Evolutionary conservation across 1,140 invertebrate species (phyloP), one percentile per base, ranked within the genome.

Genomic region (Macrocentrus cingulum): DNA sequence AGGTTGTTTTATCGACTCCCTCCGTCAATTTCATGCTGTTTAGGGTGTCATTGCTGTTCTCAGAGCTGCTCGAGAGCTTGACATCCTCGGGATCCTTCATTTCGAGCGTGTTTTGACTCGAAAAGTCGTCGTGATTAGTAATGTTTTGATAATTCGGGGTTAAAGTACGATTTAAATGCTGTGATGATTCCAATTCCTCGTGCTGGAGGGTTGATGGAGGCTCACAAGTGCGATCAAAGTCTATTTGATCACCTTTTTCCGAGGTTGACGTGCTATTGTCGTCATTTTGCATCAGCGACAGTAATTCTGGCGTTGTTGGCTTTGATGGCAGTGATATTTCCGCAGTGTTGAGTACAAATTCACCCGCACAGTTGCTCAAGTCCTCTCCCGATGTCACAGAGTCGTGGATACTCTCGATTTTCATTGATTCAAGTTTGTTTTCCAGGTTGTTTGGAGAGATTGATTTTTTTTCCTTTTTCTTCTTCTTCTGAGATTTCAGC

Each of bases 1-100:
- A 67, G 15, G 50, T 51, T 23, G 60, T 34, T 29, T 52, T 66
- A 57, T 56, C 67, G 25, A 77, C 70, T 25, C 63, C 65, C 20
- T 79, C 74, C 0, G 62, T 65, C 39, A 67, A 41, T 59, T 73
- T 75, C 36, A 62, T 66, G 44, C 59, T 66, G 16, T 65, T 75
- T 3, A 67, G 58, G 15, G 71, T 80, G n/a, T 79, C 78, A 13
- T 75, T 80, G 56, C 77, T 80, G 25, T 76, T 80, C 36, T 80
- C 77, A 59, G 76, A 78, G 41, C 77, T 69, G 25, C 75, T 76
- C 0, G 70, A 76, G 15, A 77, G 45, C 48, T 79, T 80, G n/a
- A 62, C 58, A 51, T 80, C 76, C 46, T 79, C 76, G 3, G 64
- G 65, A 36, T 77, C 70, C 5, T 77, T 75, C 3, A 63, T 66